Conservation (phyloP, 2,888 invertebrate species). For the Megastigmus dorsalis region DNA sequence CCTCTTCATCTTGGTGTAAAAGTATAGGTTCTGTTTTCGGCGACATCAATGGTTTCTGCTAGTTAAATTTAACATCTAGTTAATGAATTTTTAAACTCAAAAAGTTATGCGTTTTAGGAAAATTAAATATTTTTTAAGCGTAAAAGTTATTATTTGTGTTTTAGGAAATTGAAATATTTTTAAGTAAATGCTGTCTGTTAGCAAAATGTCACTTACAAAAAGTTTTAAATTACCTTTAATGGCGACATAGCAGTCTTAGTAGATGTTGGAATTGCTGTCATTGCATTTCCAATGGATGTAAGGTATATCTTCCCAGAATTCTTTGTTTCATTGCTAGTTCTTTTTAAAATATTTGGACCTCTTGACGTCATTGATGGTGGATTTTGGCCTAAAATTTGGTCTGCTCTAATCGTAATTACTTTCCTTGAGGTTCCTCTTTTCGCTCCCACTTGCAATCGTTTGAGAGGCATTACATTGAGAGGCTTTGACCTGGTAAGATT, state of each 20-base stretch:
- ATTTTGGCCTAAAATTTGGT: conserved; percentile 75
- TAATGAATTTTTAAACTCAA: neutral
- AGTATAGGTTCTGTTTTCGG: conserved; percentile 62
- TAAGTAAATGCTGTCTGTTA: neutral
- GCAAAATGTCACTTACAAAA: neutral
- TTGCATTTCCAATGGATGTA: conserved; percentile 64
- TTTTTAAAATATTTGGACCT: conserved; percentile 71
- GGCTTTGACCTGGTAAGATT: conserved; percentile 76
- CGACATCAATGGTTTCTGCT: conserved; percentile 62
- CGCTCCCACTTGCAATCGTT: conserved; percentile 68
- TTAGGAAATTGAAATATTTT: neutral
- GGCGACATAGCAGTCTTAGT: conserved; percentile 48
- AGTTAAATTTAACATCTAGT: neutral
- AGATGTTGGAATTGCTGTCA: conserved; percentile 59
- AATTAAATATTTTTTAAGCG: neutral
- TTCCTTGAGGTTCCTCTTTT: conserved; percentile 72
- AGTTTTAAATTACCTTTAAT: conserved; percentile 32
- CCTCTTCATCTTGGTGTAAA: conserved; percentile 69
- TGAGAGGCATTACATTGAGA: conserved; percentile 69
- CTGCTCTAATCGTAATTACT: conserved; percentile 76
- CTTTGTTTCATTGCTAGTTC: conserved; percentile 62
- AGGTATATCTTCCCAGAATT: conserved; percentile 68
- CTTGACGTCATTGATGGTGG: conserved; percentile 63
- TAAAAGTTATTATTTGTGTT: neutral
- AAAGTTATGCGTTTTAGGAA: neutral